Evolutionary conservation across 2,113 vertebrate species (phyloP), one percentile per base, ranked within the genome.

Genomic region (Urocynchramus pylzowi): DNA sequence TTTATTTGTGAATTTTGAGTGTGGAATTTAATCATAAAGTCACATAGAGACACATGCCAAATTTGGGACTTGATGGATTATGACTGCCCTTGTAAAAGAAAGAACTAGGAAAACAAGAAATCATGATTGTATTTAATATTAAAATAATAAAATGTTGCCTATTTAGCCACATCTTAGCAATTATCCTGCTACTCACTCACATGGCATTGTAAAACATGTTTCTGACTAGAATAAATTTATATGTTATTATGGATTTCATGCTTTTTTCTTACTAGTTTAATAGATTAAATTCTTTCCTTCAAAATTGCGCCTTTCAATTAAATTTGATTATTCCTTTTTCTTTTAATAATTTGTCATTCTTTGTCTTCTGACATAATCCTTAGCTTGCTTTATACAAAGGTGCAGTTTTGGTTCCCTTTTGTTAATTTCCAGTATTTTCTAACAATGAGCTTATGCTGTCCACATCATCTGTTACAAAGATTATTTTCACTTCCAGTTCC

Each of bases 401-500:
- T 78, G 31, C 4, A 26, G 4, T 60, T 94, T 87, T 87, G 10
- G 16, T 78, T 68, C 31, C 30, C 39, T 87, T 92, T 80, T 13
- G 10, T 86, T 89, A 52, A 78, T 71, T 84, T 84, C 56, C 57
- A 78, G 6, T 85, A 35, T 65, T 89, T 96, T 90, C n/a, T 96
- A 86, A 92, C 90, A 97, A 70, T 87, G 60, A 78, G 41, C 64
- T 95, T 96, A 42, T 90, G 31, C 86, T 94, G 88, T 84, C 83
- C 49, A 49, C 79, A 71, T 93, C 79, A 81, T 93, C 85, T 96
- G 88, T 60, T 90, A 35, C 60, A 93, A 89, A 89, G 95, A 94
- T 93, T 88, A 95, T 96, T 93, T 96, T 96, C 60, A 78, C 60
- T 95, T 94, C 47, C 71, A 92, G 71, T 81, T 96, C 95, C 93